Base-by-base conservation (phyloP, 2,113 vertebrate genomes). In the Cyanistes caeruleus region DNA sequence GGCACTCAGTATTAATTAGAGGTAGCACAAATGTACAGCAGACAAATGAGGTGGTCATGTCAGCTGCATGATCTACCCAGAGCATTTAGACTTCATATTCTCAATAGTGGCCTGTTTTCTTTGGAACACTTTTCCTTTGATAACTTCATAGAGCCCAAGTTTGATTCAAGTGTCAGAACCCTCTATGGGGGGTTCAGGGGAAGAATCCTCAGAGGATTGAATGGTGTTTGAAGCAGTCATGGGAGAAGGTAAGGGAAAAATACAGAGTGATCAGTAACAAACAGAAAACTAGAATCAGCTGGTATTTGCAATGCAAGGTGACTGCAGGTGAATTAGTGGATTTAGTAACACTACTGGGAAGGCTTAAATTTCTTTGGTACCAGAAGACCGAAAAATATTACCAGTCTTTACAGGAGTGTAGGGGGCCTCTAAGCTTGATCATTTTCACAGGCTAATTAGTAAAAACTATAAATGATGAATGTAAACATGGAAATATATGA, bases 161-260 rank as follows among this genome's bases (percentile, higher is more conserved):
- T 82, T 12, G 2, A 70, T 43, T 74, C 51, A 62, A 43, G 16
- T 24, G 5, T 43, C 46, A 84, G 68, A 91, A 52, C 17, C 18
- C 31, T 46, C 7, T 62, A 9, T 25, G 5, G 17, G 3, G 5
- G 6, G 10, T 44, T 74, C 0, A 0, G 12, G 13, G 6, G 6
- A 19, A 22, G 7, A 49, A 13, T 51, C 22, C 27, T 33, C 1
- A 3, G 39, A 89, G 28, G 16, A 81, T 0, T 77, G 33, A 55
- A 49, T 18, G 8, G 28, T 43, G 23, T 59, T 55, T 70, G 60
- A 78, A 59, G 41, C 11, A 46, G 20, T 23, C 9, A 5, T 31
- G 48, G 55, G 31, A 55, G 74, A 87, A 41, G 9, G 35, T 62
- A 51, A 55, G 5, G 27, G 17, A 15, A 89, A 81, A 89, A 27